Percentiles rank a stretch among this genome's conserved stretches.
phyloP scores from a whole-genome alignment of 2,113 vertebrate genomes.

The Ceyx melanurus region DNA sequence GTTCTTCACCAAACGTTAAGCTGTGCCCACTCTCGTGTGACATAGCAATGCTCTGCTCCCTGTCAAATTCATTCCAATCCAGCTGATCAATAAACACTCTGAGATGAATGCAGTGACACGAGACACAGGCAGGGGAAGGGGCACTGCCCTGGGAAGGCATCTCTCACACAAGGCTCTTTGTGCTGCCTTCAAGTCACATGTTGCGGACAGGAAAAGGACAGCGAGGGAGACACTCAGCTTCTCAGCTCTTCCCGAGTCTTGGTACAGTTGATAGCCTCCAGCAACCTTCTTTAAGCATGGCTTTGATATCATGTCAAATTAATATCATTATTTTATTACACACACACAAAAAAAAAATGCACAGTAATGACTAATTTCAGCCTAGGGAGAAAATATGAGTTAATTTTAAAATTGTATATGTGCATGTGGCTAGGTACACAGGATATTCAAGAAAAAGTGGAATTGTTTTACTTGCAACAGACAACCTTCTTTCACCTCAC shows the following conservation, averaged over 20 bases:
- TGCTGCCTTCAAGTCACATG: neutral
- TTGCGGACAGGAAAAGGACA: neutral
- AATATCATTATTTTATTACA: neutral
- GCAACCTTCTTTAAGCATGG: accelerated
- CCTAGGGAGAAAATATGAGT: neutral
- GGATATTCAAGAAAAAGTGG: neutral
- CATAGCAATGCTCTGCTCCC: neutral
- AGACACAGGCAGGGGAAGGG: accelerated
- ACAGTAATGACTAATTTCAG: neutral
- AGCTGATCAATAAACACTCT: neutral
- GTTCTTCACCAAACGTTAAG: accelerated
- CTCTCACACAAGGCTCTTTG: neutral
- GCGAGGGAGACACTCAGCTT: neutral
- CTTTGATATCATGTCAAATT: neutral
- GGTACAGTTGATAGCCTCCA: neutral
- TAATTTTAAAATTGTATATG: neutral
- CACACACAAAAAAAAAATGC: neutral
- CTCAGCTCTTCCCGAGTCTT: neutral
- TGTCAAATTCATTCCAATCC: neutral
- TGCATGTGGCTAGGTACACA: neutral
- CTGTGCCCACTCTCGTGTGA: accelerated
- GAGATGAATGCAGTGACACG: neutral
- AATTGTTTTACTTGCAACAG: neutral
- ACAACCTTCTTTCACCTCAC: neutral
- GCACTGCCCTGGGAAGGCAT: accelerated